Evolutionary conservation across 35 echinoderm and acorn worm genomes (phyloP), one percentile per base, ranked within the genome.

Genomic region (Heliocidaris erythrogramma): DNA sequence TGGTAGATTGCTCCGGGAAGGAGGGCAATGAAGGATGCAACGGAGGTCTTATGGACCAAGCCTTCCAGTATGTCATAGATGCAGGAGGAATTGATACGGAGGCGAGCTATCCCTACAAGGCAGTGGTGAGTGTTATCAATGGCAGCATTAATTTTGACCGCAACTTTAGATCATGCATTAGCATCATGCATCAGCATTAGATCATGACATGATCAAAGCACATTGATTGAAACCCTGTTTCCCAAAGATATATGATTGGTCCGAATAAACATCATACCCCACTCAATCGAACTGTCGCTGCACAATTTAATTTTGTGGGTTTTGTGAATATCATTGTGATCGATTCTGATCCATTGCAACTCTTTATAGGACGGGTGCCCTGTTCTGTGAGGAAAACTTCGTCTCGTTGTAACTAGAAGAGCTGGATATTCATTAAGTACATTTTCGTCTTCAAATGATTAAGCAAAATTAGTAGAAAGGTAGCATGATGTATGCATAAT

Each of bases 21-120:
- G 95, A 97, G 59, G 96, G 95, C 56, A 96, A 97, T 69, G 30
- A 27, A 24, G 97, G 97, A 5, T 97, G 97, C 48, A 88, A 94
- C 60, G 96, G 96, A 30, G 97, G 96, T 18, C 48, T 94, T 6
- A 97, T 98, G 96, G 92, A 97, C 90, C 94, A 96, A 31, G 96
- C 96, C 13, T 98, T 98, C 91, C 60, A 96, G 49, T 97, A 97
- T 52, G 69, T 98, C 49, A 96, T 90, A 18, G 86, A 97, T 31
- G 97, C 97, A 48, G 32, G 32, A 17, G 97, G 96, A 35, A 95
- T 98, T 60, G 96, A 98, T 69, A 95, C 96, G 7, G 96, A 98
- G 65, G 94, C 60, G 31, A 97, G 88, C 21, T 98, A 97, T 65
- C 96, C 96, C 32, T 97, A 97, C 78, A 60, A 47, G 60, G 96